These are phyloP conservation scores for Rhabdornis inornatus DNA, from an alignment of 2,113 vertebrate genomes.

Conservation along the genomic window DNA sequence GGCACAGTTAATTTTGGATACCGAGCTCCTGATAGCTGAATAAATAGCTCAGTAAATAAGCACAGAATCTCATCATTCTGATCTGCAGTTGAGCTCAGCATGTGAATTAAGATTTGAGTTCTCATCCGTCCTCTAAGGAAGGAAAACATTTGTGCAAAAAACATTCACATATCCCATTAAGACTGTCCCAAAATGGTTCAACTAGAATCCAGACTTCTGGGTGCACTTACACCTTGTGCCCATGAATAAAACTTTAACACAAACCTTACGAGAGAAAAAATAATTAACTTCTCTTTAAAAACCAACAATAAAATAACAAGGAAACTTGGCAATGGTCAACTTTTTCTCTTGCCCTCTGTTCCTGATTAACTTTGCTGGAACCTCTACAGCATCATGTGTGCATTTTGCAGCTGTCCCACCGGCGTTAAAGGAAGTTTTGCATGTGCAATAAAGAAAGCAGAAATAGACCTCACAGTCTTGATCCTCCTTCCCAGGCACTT, in stretches of 20 bases:
- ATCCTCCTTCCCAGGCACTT: neutral
- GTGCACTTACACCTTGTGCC: neutral
- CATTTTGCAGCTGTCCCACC: neutral
- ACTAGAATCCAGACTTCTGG: neutral
- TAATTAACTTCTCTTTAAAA: neutral
- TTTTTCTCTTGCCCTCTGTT: neutral
- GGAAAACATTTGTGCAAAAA: neutral
- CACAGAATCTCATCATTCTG: conserved; percentile 10
- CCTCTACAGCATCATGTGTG: neutral
- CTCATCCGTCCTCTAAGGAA: neutral
- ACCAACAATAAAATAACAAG: neutral
- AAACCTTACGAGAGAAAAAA: neutral
- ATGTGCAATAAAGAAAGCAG: neutral
- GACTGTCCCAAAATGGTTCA: neutral
- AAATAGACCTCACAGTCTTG: neutral
- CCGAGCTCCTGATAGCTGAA: neutral
- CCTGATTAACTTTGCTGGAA: neutral
- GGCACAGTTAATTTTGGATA: neutral
- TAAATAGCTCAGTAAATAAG: conserved; percentile 17
- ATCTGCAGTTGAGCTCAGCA: neutral
- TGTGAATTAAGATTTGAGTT: neutral
- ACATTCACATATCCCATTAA: neutral
- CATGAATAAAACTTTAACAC: neutral
- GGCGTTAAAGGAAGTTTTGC: neutral
- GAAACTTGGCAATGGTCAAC: neutral